phyloP scores from a whole-genome alignment of 2,113 vertebrate genomes.

The Rostratula benghalensis region DNA sequence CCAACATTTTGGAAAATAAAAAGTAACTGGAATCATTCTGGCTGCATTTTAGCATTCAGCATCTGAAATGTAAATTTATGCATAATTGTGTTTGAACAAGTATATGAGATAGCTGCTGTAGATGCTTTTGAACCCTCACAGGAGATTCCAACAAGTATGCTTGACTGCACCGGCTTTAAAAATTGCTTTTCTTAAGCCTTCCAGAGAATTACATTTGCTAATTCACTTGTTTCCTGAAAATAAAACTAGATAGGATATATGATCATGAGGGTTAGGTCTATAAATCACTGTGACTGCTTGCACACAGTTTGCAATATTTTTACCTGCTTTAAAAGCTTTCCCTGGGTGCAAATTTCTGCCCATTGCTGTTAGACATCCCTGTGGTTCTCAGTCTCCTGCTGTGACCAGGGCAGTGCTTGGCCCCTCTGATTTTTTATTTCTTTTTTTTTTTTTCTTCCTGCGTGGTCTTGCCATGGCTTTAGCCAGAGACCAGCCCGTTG shows the following conservation, averaged over 20 bases:
- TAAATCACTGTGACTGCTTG: background rate
- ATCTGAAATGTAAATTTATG: conserved; percentile 49
- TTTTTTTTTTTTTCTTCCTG: background rate
- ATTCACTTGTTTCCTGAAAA: conserved; percentile 36
- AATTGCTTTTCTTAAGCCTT: conserved; percentile 24
- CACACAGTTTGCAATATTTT: background rate
- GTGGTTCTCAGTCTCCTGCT: background rate
- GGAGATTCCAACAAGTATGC: background rate
- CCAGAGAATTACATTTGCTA: conserved; percentile 33
- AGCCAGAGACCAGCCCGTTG: background rate
- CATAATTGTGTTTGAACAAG: conserved; percentile 46
- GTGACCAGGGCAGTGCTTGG: background rate
- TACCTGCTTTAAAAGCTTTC: background rate
- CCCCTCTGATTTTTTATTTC: no score
- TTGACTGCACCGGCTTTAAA: background rate
- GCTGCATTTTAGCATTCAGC: conserved; percentile 17
- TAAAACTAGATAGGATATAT: background rate
- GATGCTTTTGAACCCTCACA: conserved; percentile 29
- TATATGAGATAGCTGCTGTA: background rate
- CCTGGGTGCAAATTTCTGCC: background rate
- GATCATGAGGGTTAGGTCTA: background rate
- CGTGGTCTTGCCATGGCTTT: background rate
- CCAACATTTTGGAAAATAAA: background rate
- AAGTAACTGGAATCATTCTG: background rate
- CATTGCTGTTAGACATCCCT: no score